Percentiles rank a stretch among this genome's conserved stretches.
These are phyloP conservation scores for Miichthys miiuy DNA, from an alignment of 2,797 vertebrate species.

Conservation along the genomic window DNA sequence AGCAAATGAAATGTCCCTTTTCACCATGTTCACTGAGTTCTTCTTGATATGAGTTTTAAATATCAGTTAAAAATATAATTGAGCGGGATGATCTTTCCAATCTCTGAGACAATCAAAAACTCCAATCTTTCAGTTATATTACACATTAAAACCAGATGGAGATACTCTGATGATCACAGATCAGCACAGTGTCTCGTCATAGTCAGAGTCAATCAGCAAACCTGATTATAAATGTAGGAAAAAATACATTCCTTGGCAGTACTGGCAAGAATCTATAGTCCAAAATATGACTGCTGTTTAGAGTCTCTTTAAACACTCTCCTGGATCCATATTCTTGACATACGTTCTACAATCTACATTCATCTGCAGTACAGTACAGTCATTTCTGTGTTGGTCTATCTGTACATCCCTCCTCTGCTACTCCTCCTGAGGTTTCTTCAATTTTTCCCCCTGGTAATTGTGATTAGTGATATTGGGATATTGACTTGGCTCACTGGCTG, in stretches of 20 bases:
- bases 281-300: constrained; percentile 1
- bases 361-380: too few species aligned
- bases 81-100: background rate
- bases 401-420: background rate
- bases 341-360: background rate
- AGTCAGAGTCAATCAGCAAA: constrained; percentile 23
- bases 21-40: background rate
- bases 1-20: constrained; percentile 14
- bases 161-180: constrained; percentile 10
- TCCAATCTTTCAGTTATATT: background rate
- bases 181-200: constrained; percentile 11
- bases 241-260: background rate
- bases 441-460: background rate
- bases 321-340: background rate
- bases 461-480: background rate
- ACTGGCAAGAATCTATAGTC: background rate
- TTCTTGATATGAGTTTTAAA: background rate
- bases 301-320: background rate
- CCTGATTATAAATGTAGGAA: constrained; percentile 2
- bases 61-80: constrained; percentile 2
- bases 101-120: constrained; percentile 2
- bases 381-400: too few species aligned
- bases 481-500: background rate
- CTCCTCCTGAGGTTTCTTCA: background rate
- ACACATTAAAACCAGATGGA: background rate